Evolutionary conservation across 2,797 vertebrate genomes (phyloP).

Genomic region (Momotus momota): DNA sequence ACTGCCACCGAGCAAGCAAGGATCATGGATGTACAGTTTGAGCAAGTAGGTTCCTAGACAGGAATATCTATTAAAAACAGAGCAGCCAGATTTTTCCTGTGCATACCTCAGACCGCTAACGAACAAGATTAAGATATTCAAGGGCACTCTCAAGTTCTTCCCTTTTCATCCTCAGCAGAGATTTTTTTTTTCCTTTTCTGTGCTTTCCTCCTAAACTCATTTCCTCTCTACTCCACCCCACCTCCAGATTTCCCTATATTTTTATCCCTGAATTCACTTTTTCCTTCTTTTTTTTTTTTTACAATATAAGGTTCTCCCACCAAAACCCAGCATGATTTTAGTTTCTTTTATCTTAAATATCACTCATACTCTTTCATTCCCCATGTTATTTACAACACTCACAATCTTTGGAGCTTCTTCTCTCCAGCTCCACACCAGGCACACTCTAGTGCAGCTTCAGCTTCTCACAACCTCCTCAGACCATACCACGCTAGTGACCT

Average conservation of each 20-base stretch:
- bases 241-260: background rate
- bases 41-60: background rate
- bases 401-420: background rate
- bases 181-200: background rate
- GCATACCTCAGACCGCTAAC: background rate
- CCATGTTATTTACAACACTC: background rate
- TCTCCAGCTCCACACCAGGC: background rate
- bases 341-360: background rate
- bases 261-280: background rate
- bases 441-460: background rate
- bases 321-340: background rate
- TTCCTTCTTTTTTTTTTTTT: background rate
- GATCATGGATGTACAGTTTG: fast-evolving
- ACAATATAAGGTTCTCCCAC: fast-evolving
- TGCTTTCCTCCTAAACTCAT: background rate
- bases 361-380: background rate
- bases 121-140: background rate
- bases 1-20: background rate
- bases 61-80: background rate
- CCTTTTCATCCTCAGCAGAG: background rate
- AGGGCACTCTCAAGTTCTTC: background rate
- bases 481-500: background rate
- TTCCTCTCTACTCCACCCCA: background rate
- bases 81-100: background rate
- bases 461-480: background rate